phyloP scores from a whole-genome alignment of 2,888 invertebrate genomes.

The Drosophila infuscata region DNA sequence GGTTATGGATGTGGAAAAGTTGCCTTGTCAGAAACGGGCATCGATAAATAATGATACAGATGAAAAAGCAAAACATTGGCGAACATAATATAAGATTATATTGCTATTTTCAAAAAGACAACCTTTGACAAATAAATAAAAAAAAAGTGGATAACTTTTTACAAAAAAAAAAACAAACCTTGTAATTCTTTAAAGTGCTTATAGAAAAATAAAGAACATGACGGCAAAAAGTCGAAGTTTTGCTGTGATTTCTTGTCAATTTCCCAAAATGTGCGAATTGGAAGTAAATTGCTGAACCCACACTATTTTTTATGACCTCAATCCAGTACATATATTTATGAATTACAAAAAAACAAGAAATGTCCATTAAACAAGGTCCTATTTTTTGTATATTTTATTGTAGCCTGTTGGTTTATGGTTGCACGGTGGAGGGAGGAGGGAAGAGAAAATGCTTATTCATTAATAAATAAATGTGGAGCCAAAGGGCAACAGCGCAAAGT shows the following conservation, averaged over 20 bases:
- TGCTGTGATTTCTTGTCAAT: constrained; percentile 9
- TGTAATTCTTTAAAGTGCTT: neutral
- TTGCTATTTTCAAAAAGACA: neutral
- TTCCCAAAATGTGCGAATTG: constrained; percentile 5
- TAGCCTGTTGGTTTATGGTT: constrained; percentile 48
- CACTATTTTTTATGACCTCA: constrained; percentile 21
- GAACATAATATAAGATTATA: neutral
- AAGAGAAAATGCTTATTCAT: constrained; percentile 64
- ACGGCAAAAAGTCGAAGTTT: neutral
- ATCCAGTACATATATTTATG: constrained; percentile 12
- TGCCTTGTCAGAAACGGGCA: neutral
- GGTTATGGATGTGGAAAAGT: constrained; percentile 1
- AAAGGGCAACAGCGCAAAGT: constrained; percentile 33
- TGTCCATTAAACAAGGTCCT: constrained; percentile 66
- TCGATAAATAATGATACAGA: neutral
- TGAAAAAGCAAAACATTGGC: neutral
- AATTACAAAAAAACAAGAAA: constrained; percentile 49
- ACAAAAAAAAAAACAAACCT: neutral
- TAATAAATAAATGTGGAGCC: constrained; percentile 26
- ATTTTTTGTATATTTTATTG: constrained; percentile 24
- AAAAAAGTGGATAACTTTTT: neutral
- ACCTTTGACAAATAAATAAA: neutral
- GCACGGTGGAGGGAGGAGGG: neutral
- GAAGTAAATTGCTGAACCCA: constrained; percentile 21
- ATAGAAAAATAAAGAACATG: neutral